A percentile compares a stretch with the other conserved stretches of the same genome.
phyloP scores from a whole-genome alignment of 2,797 vertebrate species.

The Gadopsis bispinosus region DNA sequence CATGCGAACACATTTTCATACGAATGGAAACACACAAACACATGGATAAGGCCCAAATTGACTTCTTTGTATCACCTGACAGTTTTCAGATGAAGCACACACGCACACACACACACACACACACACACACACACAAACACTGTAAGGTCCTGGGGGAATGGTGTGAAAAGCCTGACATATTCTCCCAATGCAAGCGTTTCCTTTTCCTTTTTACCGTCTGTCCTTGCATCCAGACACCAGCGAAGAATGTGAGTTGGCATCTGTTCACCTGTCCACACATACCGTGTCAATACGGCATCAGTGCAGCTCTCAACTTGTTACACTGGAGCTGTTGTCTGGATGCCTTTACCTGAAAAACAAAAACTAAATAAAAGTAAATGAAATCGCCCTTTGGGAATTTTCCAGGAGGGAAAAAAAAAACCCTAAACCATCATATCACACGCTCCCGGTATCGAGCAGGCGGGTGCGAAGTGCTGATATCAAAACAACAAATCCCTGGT shows the following conservation, averaged over 20 bases:
- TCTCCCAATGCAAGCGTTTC: slow-evolving; percentile 58
- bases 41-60: slow-evolving; percentile 57
- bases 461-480: slow-evolving; percentile 43
- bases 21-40: slow-evolving; percentile 28
- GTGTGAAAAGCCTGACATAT: slow-evolving; percentile 58
- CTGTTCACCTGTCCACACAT: slow-evolving; percentile 35
- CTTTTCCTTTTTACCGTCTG: slow-evolving; percentile 46
- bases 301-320: not conserved
- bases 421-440: not conserved
- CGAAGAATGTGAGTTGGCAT: slow-evolving; percentile 54
- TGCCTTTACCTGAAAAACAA: not conserved
- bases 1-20: slow-evolving; percentile 62
- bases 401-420: not conserved
- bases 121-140: slow-evolving; percentile 64
- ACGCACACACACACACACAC: slow-evolving; percentile 58
- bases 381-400: not conserved
- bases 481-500: slow-evolving; percentile 33
- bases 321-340: not conserved
- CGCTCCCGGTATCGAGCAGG: not conserved
- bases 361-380: not conserved
- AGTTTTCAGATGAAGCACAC: slow-evolving; percentile 62
- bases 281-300: no score
- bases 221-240: slow-evolving; percentile 45
- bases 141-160: slow-evolving; percentile 60
- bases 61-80: slow-evolving; percentile 69